Evolutionary conservation across 1,140 invertebrate genomes (phyloP), one percentile per base, ranked within the genome.

Genomic region (Cardiocondyla obscurior): DNA sequence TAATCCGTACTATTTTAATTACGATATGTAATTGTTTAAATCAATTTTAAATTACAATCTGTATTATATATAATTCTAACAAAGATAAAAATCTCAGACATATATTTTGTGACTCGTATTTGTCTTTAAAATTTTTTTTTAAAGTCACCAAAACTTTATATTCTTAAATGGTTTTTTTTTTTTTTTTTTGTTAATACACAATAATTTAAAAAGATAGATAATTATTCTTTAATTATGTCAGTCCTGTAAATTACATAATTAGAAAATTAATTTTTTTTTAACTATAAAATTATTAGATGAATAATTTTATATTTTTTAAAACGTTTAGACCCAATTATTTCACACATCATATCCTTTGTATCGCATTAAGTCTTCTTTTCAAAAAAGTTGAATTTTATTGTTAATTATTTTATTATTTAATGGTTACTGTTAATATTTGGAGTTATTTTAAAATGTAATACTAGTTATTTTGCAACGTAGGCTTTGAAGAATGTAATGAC

Each of bases 351-450:
- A 73, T 30, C 5, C n/a, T 79, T 79, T 79, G 62, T 79, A 69
- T 42, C 36, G 46, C 74, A 79, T 42, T 33, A 79, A 79, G 46
- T 79, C 22, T 30, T n/a, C n/a, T n/a, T n/a, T 67, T 65, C 10
- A 46, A 2, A 36, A n/a, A n/a, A n/a, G n/a, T 77, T 2, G 12
- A 53, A 67, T 36, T 65, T n/a, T 2, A 16, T 3, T 77, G 12
- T 64, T 39, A 67, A 49, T 67, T 36, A 19, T 1, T 77, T 25
- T 3, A 30, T 39, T 28, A 39, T 33, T 42, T 28, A 22, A 16
- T 39, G 7, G 28, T 65, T 51, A 36, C 5, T 14, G 7, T 58
- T 7, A 8, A n/a, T 28, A 79, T 65, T 86, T 84, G 49, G 19
- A 51, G 33, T n/a, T n/a, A n/a, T n/a, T n/a, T n/a, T n/a, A n/a